Conservation (phyloP, 2,797 vertebrate genomes). For the Rhincodon typus region DNA sequence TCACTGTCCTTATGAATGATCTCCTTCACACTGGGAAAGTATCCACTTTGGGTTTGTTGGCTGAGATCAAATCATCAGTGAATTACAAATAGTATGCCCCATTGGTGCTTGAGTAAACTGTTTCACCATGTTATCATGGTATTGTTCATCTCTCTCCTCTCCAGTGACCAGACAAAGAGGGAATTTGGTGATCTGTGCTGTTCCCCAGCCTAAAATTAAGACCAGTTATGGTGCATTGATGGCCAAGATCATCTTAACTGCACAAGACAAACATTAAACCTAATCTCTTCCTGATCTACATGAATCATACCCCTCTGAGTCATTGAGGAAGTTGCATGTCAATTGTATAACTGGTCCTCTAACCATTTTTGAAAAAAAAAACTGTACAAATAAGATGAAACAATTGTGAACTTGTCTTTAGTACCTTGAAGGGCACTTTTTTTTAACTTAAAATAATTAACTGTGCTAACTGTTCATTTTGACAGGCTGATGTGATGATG, state of each 20-base stretch:
- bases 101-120: background rate
- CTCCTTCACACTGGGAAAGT: background rate
- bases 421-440: background rate
- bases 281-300: background rate
- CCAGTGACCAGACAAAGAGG: background rate
- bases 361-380: background rate
- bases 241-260: background rate
- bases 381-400: background rate
- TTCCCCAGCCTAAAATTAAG: background rate
- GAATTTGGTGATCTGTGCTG: background rate
- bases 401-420: background rate
- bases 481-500: constrained; percentile 16
- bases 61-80: background rate
- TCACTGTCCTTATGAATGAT: no score
- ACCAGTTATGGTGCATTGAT: background rate
- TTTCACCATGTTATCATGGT: background rate
- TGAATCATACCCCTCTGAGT: background rate
- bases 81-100: background rate
- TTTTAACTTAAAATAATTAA: background rate
- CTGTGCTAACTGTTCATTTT: constrained; percentile 37
- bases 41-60: no score
- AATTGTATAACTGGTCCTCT: background rate
- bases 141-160: background rate
- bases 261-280: background rate
- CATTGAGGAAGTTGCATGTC: constrained; percentile 22